Evolutionary conservation across 2,797 vertebrate genomes (phyloP), one percentile per base, ranked within the genome.

Genomic region (Siniperca obscura): DNA sequence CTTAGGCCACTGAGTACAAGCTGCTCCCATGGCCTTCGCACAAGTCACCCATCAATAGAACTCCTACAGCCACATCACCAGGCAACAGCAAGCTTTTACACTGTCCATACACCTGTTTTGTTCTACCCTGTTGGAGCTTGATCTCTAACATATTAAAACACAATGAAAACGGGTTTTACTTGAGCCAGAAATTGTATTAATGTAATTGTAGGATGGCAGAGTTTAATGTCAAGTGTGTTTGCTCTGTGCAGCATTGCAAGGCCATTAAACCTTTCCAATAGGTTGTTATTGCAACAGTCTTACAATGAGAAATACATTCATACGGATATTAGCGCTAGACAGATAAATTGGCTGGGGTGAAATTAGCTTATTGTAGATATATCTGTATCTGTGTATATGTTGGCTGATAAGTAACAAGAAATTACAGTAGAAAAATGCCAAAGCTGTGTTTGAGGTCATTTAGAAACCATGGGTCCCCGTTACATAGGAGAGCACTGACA

Each of bases 1-100:
- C 85, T 89, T 75, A 83, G 87, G 87, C 86, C 80, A 80, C 84
- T 40, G 85, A 86, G 88, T 87, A 84, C 92, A 94, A 93, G 93
- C 91, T 92, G 92, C 92, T 92, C 82, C 83, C 69, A 67, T 87
- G 90, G 90, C 92, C 86, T 84, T 82, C 72, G 2, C 84, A 83
- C 85, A 90, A 85, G 80, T 85, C 71, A 53, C 62, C 81, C 80
- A 78, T 91, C 86, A 83, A 30, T 44, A 74, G 52, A 87, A 88
- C 84, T 84, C 61, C 46, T 67, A 19, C 42, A 76, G 83, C 80
- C 82, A 55, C 85, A 89, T 90, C 87, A 46, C 85, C 83, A 83
- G 84, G 90, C 89, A 88, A 90, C 89, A 25, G 65, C 34, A 1
- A 81, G 80, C 67, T 64, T 74, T 75, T 42, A 60, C 78, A 50